These are phyloP conservation scores for Drosophila bifasciata DNA, from an alignment of 1,140 invertebrate genomes.

Conservation along the genomic window DNA sequence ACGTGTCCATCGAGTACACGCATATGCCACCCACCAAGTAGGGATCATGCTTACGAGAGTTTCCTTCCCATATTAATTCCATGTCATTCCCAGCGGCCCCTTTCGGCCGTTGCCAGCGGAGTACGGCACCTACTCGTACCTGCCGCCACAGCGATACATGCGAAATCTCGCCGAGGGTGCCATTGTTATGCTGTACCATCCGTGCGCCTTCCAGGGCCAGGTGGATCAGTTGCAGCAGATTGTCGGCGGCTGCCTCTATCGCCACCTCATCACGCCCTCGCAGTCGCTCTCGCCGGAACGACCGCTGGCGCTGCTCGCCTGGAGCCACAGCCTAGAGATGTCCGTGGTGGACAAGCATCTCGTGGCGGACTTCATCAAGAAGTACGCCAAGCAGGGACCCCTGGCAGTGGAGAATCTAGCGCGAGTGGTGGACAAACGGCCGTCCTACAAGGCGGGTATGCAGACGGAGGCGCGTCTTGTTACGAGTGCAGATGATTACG, in stretches of 20 bases:
- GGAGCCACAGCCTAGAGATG: conserved; percentile 91
- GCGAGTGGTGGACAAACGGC: conserved; percentile 88
- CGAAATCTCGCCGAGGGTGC: conserved; percentile 95
- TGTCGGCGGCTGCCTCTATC: conserved; percentile 89
- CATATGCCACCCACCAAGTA: conserved; percentile 88
- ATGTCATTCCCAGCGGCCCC: conserved; percentile 87
- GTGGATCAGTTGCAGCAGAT: conserved; percentile 87
- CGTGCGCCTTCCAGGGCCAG: conserved; percentile 90
- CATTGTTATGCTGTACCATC: conserved; percentile 94
- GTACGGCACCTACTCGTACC: conserved; percentile 93
- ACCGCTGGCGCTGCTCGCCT: conserved; percentile 91
- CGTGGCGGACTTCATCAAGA: conserved; percentile 87
- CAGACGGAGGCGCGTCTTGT: conserved; percentile 85
- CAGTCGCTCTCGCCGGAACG: conserved; percentile 86
- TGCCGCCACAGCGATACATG: conserved; percentile 93
- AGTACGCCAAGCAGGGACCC: conserved; percentile 88
- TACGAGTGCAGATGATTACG: conserved; percentile 85
- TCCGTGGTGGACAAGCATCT: conserved; percentile 87
- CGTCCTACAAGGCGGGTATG: conserved; percentile 86
- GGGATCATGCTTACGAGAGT: conserved; percentile 62
- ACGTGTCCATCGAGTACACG: conserved; percentile 88
- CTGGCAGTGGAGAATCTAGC: conserved; percentile 63
- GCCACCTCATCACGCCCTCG: conserved; percentile 93
- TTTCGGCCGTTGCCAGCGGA: conserved; percentile 92
- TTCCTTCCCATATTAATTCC: not conserved